Percentiles rank a stretch among this genome's conserved stretches.
Conservation (phyloP, 2,113 vertebrate species). For the Aphelocoma coerulescens region DNA sequence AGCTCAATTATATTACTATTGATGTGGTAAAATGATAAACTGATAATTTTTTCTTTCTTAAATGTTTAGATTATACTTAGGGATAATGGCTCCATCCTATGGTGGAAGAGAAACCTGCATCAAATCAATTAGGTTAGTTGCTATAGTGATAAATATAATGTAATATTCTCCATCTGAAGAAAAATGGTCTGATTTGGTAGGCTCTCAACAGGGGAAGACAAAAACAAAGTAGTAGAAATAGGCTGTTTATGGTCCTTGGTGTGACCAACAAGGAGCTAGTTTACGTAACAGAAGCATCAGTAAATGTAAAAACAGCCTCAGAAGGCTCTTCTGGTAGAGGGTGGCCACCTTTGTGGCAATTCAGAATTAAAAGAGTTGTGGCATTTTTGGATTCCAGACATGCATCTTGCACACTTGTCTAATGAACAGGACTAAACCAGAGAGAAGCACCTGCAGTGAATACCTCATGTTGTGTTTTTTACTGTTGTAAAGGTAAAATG, state of each 20-base stretch:
- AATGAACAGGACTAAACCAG: background rate
- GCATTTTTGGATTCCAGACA: background rate
- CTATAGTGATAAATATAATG: conserved; percentile 68
- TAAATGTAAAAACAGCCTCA: background rate
- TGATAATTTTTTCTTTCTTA: conserved; percentile 31
- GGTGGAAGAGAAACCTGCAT: conserved; percentile 78
- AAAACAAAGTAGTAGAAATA: background rate
- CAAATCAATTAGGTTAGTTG: conserved; percentile 71
- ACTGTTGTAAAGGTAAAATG: background rate
- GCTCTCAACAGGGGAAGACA: background rate
- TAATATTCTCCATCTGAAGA: background rate
- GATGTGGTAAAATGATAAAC: conserved; percentile 3
- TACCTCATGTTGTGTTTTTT: background rate
- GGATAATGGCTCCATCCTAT: conserved; percentile 88
- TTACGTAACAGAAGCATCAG: background rate
- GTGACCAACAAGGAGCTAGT: background rate
- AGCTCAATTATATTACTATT: background rate
- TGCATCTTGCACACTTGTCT: background rate
- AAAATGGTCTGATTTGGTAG: conserved; percentile 7
- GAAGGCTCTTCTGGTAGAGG: background rate
- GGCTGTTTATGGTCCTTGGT: background rate
- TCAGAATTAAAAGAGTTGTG: background rate
- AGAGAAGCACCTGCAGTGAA: background rate
- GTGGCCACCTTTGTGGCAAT: background rate
- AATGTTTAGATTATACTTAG: conserved; percentile 70